Conservation (phyloP, 2,797 vertebrate genomes). For the Mormyrus proboscirostris region DNA sequence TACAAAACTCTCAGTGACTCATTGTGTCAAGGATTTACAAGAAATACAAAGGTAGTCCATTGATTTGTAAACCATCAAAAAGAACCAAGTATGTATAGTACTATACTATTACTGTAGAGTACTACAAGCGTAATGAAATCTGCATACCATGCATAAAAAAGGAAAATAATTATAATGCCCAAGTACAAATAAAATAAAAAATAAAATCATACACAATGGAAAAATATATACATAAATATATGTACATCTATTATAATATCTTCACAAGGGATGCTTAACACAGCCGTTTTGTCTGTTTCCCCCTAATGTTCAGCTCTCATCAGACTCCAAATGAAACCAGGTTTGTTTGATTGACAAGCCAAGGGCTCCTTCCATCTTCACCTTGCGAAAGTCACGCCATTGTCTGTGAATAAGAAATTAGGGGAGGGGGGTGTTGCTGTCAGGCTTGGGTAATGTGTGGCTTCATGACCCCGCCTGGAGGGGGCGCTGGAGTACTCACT, state of each 20-base stretch:
- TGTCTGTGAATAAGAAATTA: conserved; percentile 54
- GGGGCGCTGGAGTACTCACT: conserved; percentile 19
- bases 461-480: neutral
- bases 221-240: conserved; percentile 72
- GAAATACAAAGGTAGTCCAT: conserved; percentile 51
- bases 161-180: conserved; percentile 62
- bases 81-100: conserved; percentile 61
- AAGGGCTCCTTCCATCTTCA: conserved; percentile 50
- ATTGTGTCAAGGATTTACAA: conserved; percentile 52
- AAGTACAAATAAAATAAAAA: conserved; percentile 71
- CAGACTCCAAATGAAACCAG: conserved; percentile 55
- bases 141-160: conserved; percentile 69
- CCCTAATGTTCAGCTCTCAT: conserved; percentile 24
- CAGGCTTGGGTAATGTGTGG: neutral
- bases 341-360: conserved; percentile 60
- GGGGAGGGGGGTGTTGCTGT: neutral
- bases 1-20: conserved; percentile 63
- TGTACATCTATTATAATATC: conserved; percentile 75
- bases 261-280: conserved; percentile 90
- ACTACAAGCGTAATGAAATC: conserved; percentile 55
- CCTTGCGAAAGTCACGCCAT: conserved; percentile 59
- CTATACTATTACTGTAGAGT: conserved; percentile 51
- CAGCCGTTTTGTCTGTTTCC: conserved; percentile 65
- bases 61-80: conserved; percentile 53
- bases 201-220: conserved; percentile 82